These are phyloP conservation scores for Bucco capensis DNA, from an alignment of 2,113 vertebrate species.

Conservation along the genomic window DNA sequence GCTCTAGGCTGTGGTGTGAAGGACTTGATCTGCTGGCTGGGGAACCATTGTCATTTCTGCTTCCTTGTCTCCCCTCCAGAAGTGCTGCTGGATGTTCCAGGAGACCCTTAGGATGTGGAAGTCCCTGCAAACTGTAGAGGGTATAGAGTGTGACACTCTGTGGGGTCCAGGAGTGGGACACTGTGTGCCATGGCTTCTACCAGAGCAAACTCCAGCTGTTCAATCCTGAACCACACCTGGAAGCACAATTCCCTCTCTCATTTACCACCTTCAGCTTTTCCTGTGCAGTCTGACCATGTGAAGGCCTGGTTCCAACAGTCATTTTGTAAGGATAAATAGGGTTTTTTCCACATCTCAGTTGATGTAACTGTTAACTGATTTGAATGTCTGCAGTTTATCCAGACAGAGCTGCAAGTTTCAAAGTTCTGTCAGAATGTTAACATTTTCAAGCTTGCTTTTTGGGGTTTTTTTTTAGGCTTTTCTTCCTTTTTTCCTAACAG, in stretches of 20 bases:
- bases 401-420: conserved; percentile 42
- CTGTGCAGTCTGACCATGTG: conserved; percentile 42
- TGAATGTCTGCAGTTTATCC: conserved; percentile 64
- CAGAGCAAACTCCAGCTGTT: conserved; percentile 62
- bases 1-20: conserved; percentile 66
- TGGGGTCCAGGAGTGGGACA: conserved; percentile 46
- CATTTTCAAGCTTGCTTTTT: background rate
- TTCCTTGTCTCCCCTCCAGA: conserved; percentile 71
- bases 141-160: conserved; percentile 71
- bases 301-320: conserved; percentile 29
- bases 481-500: conserved; percentile 44
- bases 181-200: conserved; percentile 53
- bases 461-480: conserved; percentile 1
- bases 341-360: conserved; percentile 42
- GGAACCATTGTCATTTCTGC: conserved; percentile 67
- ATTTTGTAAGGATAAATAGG: conserved; percentile 38
- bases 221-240: conserved; percentile 63
- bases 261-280: conserved; percentile 43
- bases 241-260: conserved; percentile 77
- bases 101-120: conserved; percentile 61
- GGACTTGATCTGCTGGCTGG: conserved; percentile 60
- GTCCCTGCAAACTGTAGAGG: conserved; percentile 72
- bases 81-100: conserved; percentile 66
- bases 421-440: conserved; percentile 43
- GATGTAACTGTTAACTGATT: conserved; percentile 44